Evolutionary conservation across 2,797 vertebrate genomes (phyloP).

Genomic region (Acestrorhynchus altus): DNA sequence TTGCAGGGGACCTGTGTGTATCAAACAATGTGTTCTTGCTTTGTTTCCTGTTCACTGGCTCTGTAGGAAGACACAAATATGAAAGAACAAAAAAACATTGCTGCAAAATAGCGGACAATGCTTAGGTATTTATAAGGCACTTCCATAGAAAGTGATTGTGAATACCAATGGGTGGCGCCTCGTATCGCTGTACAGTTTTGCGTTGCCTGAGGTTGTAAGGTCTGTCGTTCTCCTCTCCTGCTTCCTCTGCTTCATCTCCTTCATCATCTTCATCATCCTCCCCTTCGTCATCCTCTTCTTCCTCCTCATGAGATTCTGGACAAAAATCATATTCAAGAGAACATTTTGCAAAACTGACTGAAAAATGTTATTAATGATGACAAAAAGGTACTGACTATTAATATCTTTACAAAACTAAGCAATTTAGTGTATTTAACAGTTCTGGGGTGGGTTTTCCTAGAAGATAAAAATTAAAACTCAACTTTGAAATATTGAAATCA

Average conservation of each 20-base stretch:
- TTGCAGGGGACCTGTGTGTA: conserved; percentile 96
- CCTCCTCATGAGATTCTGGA: conserved; percentile 91
- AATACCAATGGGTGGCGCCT: conserved; percentile 95
- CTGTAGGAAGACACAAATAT: conserved; percentile 69
- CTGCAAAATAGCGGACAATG: neutral
- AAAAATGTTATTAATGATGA: too few species aligned
- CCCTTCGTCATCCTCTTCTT: conserved; percentile 78
- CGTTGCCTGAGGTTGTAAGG: conserved; percentile 97
- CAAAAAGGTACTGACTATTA: too few species aligned
- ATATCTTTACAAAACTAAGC: too few species aligned
- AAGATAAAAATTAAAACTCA: too few species aligned
- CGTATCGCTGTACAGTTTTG: conserved; percentile 97
- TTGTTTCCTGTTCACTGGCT: conserved; percentile 97
- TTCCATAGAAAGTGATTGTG: neutral
- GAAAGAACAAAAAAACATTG: neutral
- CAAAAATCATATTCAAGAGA: neutral
- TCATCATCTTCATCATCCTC: conserved; percentile 91
- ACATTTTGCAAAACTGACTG: too few species aligned
- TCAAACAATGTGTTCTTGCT: conserved; percentile 95
- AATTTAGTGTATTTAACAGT: too few species aligned
- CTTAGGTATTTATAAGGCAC: neutral
- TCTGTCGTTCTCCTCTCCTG: conserved; percentile 93
- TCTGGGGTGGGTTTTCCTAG: too few species aligned
- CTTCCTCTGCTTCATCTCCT: conserved; percentile 89
- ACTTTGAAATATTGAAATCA: too few species aligned